Evolutionary conservation across 2,888 invertebrate genomes (phyloP), one percentile per base, ranked within the genome.

Genomic region (Drosophila trichaetosa): DNA sequence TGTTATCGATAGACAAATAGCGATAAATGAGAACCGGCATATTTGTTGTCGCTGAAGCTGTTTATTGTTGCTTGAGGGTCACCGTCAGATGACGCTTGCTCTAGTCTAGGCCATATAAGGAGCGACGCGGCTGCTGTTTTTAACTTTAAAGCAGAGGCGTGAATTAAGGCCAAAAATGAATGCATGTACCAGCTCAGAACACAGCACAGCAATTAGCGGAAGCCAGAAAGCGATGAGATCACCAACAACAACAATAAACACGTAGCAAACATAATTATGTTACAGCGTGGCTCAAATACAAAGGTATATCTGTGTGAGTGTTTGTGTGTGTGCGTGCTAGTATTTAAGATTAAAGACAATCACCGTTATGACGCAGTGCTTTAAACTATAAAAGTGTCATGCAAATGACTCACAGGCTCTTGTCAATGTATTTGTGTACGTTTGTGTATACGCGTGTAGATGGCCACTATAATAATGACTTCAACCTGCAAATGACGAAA

Each of bases 401-500:
- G 42, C 52, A 78, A 83, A 72, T 85, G 76, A 83, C 66, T 59
- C 71, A 80, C 69, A n/a, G n/a, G 49, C 64, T 34, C 62, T 60
- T 40, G 11, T 3, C 33, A 36, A 58, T 57, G 40, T 18, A 10
- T 31, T n/a, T 42, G 18, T 56, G 21, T 29, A 11, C 27, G 29
- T 67, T 31, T 49, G 38, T 21, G 40, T 64, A 31, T 38, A 24
- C n/a, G 21, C 29, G 40, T 42, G 67, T 16, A 34, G 34, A 40
- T 13, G 53, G 33, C 56, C 36, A 31, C 34, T 46, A 59, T 65
- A 73, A 69, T 69, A 73, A 73, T 74, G 68, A 73, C 76, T 77
- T 69, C 75, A 79, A 76, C 70, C 81, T 75, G 87, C 74, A 74
- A 71, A 79, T 89, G 80, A 87, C 82, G 88, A 79, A 79, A 86